Percentiles rank a stretch among this genome's conserved stretches.
Conservation (phyloP, 2,888 invertebrate species). For the Rhyacophila evoluta region DNA sequence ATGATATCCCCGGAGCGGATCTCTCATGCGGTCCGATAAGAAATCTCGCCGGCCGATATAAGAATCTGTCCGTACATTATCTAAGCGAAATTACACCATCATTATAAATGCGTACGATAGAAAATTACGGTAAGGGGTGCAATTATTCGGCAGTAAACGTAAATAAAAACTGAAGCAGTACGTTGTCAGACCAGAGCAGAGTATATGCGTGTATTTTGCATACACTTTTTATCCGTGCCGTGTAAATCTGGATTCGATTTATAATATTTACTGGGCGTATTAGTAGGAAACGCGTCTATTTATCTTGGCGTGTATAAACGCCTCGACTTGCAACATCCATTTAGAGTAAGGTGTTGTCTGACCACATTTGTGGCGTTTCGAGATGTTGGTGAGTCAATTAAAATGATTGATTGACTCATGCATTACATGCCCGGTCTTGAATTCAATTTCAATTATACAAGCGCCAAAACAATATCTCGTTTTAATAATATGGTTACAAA, state of each 20-base stretch:
- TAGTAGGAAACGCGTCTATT: background rate
- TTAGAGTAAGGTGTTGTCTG: background rate
- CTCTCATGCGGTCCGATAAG: background rate
- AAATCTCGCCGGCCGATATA: background rate
- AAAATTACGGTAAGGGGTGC: constrained; percentile 7
- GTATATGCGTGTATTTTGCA: background rate
- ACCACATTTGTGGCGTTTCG: background rate
- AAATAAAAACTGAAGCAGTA: background rate
- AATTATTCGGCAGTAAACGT: constrained; percentile 19
- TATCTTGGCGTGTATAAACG: background rate
- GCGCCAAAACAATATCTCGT: background rate
- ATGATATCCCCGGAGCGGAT: constrained; percentile 25
- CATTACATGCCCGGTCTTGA: background rate
- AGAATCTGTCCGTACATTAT: constrained; percentile 6
- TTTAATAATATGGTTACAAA: no score
- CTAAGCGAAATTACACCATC: background rate
- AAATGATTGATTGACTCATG: background rate
- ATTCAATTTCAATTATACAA: background rate
- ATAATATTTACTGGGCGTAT: background rate
- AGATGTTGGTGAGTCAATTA: background rate
- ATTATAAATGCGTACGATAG: background rate
- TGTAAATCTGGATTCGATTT: background rate
- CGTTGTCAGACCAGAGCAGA: background rate
- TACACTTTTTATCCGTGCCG: background rate
- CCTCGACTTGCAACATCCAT: background rate